A percentile compares a stretch with the other conserved stretches of the same genome.
Conservation (phyloP, 1,140 invertebrate genomes). For the Bombyx mandarina region DNA sequence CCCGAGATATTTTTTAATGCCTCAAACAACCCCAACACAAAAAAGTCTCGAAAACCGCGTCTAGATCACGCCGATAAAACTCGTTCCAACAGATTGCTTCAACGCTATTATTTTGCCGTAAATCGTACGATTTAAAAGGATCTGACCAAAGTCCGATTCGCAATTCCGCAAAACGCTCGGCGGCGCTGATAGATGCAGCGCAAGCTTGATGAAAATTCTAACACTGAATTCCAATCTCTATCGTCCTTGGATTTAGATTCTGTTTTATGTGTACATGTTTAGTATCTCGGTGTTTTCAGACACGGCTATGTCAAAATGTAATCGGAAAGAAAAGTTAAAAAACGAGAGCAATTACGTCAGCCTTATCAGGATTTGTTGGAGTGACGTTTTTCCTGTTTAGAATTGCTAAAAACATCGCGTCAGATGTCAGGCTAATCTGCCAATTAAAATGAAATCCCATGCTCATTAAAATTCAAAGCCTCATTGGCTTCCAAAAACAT, state of each 20-base stretch:
- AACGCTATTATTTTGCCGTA: constrained; percentile 47
- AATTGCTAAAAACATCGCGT: constrained; percentile 41
- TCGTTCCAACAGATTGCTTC: constrained; percentile 16
- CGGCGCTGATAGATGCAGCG: constrained; percentile 50
- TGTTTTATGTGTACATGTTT: constrained; percentile 4
- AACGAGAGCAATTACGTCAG: constrained; percentile 55
- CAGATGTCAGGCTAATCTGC: constrained; percentile 42
- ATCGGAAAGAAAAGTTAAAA: constrained; percentile 61
- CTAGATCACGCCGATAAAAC: not conserved
- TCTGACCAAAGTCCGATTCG: constrained; percentile 48
- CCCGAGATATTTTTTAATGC: too few relatives aligned
- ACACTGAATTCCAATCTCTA: constrained; percentile 10
- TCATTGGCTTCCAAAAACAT: not conserved
- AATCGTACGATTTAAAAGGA: constrained; percentile 56
- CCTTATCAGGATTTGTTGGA: constrained; percentile 38
- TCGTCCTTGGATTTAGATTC: constrained; percentile 6
- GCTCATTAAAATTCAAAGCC: constrained; percentile 26
- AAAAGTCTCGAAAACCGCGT: too few relatives aligned
- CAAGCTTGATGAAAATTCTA: too few relatives aligned
- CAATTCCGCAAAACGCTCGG: constrained; percentile 61
- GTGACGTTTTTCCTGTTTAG: constrained; percentile 20
- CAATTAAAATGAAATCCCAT: constrained; percentile 49
- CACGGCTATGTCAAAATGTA: constrained; percentile 26
- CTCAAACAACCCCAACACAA: too few relatives aligned
- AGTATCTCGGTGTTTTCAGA: too few relatives aligned